Evolutionary conservation across 2,888 invertebrate species (phyloP), one percentile per base, ranked within the genome.

Genomic region (Alloscopus bannaensis): DNA sequence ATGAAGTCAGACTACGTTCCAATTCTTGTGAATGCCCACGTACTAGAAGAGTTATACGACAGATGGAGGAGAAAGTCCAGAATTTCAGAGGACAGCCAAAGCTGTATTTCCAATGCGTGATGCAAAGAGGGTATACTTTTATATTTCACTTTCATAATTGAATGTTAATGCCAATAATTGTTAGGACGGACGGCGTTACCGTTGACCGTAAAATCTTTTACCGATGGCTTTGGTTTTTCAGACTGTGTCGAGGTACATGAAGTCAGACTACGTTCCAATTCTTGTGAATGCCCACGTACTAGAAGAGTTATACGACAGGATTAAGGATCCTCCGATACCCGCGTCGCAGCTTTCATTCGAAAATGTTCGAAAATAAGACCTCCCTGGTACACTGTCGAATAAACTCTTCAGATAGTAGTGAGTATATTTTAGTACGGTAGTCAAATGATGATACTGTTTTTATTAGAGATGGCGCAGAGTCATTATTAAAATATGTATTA

Each of bases 1-100:
- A 11, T 59, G 13, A 78, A 64, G 31, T 60, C 62, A 29, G 78
- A 78, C 36, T 78, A 71, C 60, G 55, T 78, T 20, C 78, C 78
- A 24, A 78, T 78, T 40, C 78, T 78, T 3, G 71, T 78, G n/a
- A 71, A 70, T 24, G 13, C 65, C 11, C 78, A 66, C 16, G 29
- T 78, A 1, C 71, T 78, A 6, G 78, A 78, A n/a, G 71, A 78
- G 28, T 24, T 78, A n/a, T 40, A 71, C 18, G 71, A 78, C 8
- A 40, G 29, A 29, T 59, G 77, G 59, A 18, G 81, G 66, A 11
- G 79, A 76, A 28, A 79, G 64, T 70, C 70, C 75, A 28, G 83
- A 80, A 18, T 83, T 83, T 68, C 52, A 77, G 40, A 31, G 83
- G 40, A 72, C 77, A 24, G 68, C 77, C 0, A 83, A 83, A 64